A percentile compares a stretch with the other conserved stretches of the same genome.
These are phyloP conservation scores for Armadillidium nasatum DNA, from an alignment of 1,140 invertebrate species.

Conservation along the genomic window DNA sequence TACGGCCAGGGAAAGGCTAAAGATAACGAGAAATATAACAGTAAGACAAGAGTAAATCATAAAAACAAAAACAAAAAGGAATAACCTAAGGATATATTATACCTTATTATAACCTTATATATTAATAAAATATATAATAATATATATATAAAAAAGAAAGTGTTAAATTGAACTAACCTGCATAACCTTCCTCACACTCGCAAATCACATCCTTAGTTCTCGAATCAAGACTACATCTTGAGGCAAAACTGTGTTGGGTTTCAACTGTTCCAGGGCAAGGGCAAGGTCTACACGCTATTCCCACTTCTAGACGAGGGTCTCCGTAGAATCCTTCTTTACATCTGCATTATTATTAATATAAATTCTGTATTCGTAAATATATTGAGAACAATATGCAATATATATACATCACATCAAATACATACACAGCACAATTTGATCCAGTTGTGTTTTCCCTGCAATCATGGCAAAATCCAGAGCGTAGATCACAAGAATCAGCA, in stretches of 20 bases:
- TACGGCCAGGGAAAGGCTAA: no score
- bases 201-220: constrained; percentile 87
- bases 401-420: constrained; percentile 1
- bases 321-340: constrained; percentile 92
- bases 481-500: constrained; percentile 85
- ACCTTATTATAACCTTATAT: no score
- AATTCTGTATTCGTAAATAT: no score
- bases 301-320: constrained; percentile 79
- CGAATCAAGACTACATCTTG: constrained; percentile 77
- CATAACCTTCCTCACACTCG: constrained; percentile 85
- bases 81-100: not conserved
- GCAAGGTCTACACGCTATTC: constrained; percentile 88
- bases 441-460: constrained; percentile 86
- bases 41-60: no score
- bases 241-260: constrained; percentile 79
- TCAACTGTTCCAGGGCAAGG: constrained; percentile 83
- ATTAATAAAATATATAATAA: no score
- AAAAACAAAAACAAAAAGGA: no score
- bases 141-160: no score
- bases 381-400: not conserved
- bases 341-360: constrained; percentile 48
- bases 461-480: constrained; percentile 81
- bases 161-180: no score
- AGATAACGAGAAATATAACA: no score
- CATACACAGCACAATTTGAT: constrained; percentile 67